Percentiles rank a stretch among this genome's conserved stretches.
Evolutionary conservation across 2,888 invertebrate genomes (phyloP).

Genomic region (Drosophila kanekoi): DNA sequence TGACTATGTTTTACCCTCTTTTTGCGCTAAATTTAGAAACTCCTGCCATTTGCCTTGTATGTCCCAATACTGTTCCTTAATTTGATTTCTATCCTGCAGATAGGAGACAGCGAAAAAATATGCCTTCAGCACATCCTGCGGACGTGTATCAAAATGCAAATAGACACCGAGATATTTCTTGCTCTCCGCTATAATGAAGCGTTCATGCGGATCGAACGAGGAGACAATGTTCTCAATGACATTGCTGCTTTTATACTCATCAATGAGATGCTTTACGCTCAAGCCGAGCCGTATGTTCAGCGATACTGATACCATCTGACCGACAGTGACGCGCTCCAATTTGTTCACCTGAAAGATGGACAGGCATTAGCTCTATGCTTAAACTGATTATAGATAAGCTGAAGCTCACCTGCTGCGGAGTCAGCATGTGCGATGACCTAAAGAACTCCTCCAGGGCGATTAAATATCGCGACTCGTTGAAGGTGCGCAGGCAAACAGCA

Average conservation of each 20-base stretch:
- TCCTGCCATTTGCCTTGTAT: slow-evolving; percentile 86
- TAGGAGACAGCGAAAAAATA: slow-evolving; percentile 85
- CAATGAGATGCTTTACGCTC: slow-evolving; percentile 83
- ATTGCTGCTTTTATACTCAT: slow-evolving; percentile 83
- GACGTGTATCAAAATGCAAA: slow-evolving; percentile 84
- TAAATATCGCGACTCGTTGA: slow-evolving; percentile 92
- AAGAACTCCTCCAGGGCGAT: slow-evolving; percentile 90
- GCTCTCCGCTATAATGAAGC: slow-evolving; percentile 84
- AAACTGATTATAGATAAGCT: neutral
- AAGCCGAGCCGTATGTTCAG: slow-evolving; percentile 83
- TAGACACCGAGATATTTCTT: slow-evolving; percentile 84
- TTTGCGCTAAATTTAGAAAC: slow-evolving; percentile 84
- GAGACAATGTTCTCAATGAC: slow-evolving; percentile 84
- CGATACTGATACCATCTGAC: slow-evolving; percentile 86
- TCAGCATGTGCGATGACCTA: slow-evolving; percentile 87
- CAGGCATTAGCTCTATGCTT: neutral
- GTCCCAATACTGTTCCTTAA: slow-evolving; percentile 86
- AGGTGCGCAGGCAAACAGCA: slow-evolving; percentile 91
- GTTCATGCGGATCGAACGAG: slow-evolving; percentile 85
- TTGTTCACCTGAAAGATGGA: slow-evolving; percentile 86
- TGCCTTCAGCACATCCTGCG: slow-evolving; percentile 84
- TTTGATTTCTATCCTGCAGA: slow-evolving; percentile 84
- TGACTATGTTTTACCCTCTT: slow-evolving; percentile 83
- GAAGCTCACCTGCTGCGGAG: slow-evolving; percentile 86
- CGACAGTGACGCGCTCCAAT: slow-evolving; percentile 89